Evolutionary conservation across 2,888 invertebrate species (phyloP), one percentile per base, ranked within the genome.

Genomic region (Gasteruption jaculator): DNA sequence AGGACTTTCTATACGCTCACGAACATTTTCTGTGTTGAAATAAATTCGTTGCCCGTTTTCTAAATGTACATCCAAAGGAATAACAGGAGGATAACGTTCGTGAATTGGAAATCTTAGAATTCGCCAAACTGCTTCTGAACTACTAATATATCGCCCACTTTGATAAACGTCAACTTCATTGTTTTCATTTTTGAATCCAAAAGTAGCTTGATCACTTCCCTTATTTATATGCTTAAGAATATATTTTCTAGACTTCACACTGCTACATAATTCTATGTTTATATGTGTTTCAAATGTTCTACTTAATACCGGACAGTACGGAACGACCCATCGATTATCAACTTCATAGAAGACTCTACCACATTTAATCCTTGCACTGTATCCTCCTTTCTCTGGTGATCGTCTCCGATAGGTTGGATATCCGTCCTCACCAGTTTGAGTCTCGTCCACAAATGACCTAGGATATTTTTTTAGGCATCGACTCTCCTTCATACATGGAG

Each of bases 251-350:
- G 50, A 46, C 34, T 64, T 59, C 3, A 65, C 56, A 1, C 60
- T 61, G 47, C 48, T 60, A 41, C 71, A 73, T 41, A 36, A 60
- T 43, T 73, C 70, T 16, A 71, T 63, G 48, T 72, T 71, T 11
- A 62, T 61, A 43, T 70, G 67, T 3, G 60, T 57, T 12, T 61
- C 43, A 29, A 50, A 58, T 5, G 35, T 51, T 31, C 44, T 41
- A 3, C 33, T 49, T 3, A 61, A 47, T 11, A 57, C 10, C 29
- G 57, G 56, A 8, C 16, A 38, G 38, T 52, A 56, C 15, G 53
- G 57, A 10, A 56, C 52, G n/a, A 48, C 31, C 53, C 55, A 53
- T 38, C 52, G 30, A 41, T 54, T 48, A 45, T 50, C 41, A 5
- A 52, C 11, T 3, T 25, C 32, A 5, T 41, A 12, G 4, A 36